Conservation (phyloP, 2,888 invertebrate species). For the Chymomyza amoena region DNA sequence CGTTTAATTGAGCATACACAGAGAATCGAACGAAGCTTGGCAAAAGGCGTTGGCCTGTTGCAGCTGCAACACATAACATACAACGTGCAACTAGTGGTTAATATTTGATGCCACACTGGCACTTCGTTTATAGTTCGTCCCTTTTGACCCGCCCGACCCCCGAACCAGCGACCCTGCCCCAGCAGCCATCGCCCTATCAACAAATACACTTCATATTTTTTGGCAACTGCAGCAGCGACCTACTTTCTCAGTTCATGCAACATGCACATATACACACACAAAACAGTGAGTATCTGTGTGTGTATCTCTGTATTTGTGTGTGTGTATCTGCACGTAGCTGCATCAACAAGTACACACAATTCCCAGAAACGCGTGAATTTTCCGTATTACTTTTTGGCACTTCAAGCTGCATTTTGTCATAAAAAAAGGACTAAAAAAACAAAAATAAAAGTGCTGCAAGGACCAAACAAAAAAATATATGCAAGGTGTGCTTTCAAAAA, state of each 20-base stretch:
- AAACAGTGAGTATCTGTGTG: conserved; percentile 2
- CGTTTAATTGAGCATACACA: conserved; percentile 4
- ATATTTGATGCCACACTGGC: conserved; percentile 60
- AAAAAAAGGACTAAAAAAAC: conserved; percentile 16
- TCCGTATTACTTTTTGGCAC: conserved; percentile 4
- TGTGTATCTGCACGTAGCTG: conserved; percentile 28
- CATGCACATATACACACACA: neutral
- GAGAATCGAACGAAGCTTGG: neutral
- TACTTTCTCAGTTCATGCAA: conserved; percentile 63
- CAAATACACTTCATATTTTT: neutral
- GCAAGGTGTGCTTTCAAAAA: neutral
- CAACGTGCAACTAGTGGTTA: conserved; percentile 66
- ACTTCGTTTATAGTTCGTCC: neutral
- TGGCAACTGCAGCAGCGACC: conserved; percentile 47
- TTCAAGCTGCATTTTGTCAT: conserved; percentile 31
- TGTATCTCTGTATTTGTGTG: too few relatives aligned
- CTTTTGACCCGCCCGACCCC: too few relatives aligned
- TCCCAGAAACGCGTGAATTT: conserved; percentile 22
- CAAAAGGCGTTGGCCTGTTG: conserved; percentile 18
- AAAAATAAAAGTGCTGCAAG: neutral
- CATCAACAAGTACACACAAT: conserved; percentile 64
- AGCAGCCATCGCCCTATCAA: neutral
- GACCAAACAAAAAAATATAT: neutral
- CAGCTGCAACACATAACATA: conserved; percentile 5
- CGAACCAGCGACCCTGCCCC: conserved; percentile 16